Evolutionary conservation across 2,113 vertebrate genomes (phyloP), one percentile per base, ranked within the genome.

Genomic region (Pao palembangensis): DNA sequence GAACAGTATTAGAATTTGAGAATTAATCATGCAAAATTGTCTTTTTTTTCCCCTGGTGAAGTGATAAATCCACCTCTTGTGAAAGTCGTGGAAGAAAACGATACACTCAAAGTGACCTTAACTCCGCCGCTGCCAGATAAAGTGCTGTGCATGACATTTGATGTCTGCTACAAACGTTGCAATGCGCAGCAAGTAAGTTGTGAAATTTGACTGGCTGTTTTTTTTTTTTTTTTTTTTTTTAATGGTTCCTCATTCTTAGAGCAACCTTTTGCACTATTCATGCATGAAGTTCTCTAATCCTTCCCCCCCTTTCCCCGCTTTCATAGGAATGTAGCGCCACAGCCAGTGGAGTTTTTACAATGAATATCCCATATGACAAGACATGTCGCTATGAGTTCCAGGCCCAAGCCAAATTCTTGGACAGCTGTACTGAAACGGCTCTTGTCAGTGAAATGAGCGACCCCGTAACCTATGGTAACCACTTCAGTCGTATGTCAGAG

Each of bases 301-400:
- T 47, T 47, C 28, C 23, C 1, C 1, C 21, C 0, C 18, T 20
- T 41, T 38, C 43, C 14, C 1, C 1, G 41, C 0, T 41, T 44
- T 55, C 54, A 44, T 18, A 78, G 80, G 0, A 0, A 5, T 66
- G 64, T 18, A 0, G 0, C 2, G 11, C 7, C 15, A 23, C 0
- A 16, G 2, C 11, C 3, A 0, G 0, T 0, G 16, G 0, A 3
- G 1, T 25, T 6, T 0, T 0, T 0, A 0, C 3, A 0, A 11
- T 6, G 13, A 0, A 11, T 0, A 3, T 85, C 1, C 0, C 48
- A 1, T 87, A 88, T 12, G 47, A 86, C 14, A 15, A 61, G 34
- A 18, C 14, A 17, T 91, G 89, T 75, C 55, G 1, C 3, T 91
- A 90, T 51, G 42, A 56, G 38, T 75, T 87, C 34, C 4, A 3